phyloP scores from a whole-genome alignment of 1,140 invertebrate genomes.

The Pachyrhynchus sulphureomaculatus region DNA sequence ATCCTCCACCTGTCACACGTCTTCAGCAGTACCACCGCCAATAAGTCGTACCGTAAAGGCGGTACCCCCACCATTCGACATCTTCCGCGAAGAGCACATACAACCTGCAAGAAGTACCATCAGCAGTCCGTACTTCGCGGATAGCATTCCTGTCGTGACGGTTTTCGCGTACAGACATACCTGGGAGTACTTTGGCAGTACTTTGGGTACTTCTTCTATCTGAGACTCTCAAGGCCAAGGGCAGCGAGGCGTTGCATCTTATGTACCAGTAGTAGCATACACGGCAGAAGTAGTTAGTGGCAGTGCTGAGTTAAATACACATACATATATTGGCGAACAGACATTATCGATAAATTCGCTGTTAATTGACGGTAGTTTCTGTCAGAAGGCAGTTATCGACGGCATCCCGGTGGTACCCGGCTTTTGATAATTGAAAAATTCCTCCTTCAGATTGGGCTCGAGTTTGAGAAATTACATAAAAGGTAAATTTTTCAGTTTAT shows the following conservation, averaged over 20 bases:
- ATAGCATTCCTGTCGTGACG: slow-evolving; percentile 29
- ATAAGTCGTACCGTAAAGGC: slow-evolving; percentile 22
- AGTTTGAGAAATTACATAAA: neutral
- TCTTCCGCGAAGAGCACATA: slow-evolving; percentile 28
- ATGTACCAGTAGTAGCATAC: slow-evolving; percentile 17
- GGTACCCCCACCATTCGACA: slow-evolving; percentile 7
- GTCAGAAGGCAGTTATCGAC: neutral
- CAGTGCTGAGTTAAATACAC: slow-evolving; percentile 13
- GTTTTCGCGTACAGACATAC: slow-evolving; percentile 17
- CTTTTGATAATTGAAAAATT: slow-evolving; percentile 2
- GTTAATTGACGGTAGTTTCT: slow-evolving; percentile 21
- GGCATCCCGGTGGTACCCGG: slow-evolving; percentile 11
- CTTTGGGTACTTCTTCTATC: slow-evolving; percentile 19
- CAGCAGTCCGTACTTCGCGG: slow-evolving; percentile 21
- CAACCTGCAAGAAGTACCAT: slow-evolving; percentile 21
- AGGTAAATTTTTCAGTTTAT: slow-evolving; percentile 3
- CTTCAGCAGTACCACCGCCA: slow-evolving; percentile 2
- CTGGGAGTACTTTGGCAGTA: slow-evolving; percentile 1
- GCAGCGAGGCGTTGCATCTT: slow-evolving; percentile 26
- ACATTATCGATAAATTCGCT: slow-evolving; percentile 18
- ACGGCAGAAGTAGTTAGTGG: slow-evolving; percentile 26
- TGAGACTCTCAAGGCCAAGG: slow-evolving; percentile 25
- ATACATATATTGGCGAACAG: neutral
- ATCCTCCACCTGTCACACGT: slow-evolving; percentile 28
- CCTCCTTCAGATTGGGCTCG: neutral